Conservation (phyloP, 2,797 vertebrate species). For the Sebastes melanostomus region DNA sequence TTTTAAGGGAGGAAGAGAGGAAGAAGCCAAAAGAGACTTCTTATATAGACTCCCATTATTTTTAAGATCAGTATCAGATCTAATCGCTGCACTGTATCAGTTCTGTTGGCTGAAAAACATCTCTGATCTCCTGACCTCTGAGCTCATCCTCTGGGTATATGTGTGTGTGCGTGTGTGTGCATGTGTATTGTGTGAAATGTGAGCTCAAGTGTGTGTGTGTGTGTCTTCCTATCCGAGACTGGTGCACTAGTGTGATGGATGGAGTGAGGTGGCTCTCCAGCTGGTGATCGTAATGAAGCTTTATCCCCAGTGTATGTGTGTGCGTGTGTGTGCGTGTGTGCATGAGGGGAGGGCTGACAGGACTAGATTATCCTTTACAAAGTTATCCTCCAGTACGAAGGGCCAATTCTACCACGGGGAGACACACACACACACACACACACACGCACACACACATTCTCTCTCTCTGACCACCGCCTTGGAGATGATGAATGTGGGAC, state of each 20-base stretch:
- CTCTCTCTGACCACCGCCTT: constrained; percentile 57
- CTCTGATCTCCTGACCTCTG: constrained; percentile 37
- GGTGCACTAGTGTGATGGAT: constrained; percentile 64
- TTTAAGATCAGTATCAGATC: constrained; percentile 20
- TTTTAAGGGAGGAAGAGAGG: background rate
- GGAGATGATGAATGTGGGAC: constrained; percentile 69
- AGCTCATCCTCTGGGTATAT: constrained; percentile 1
- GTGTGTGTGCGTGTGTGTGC: background rate
- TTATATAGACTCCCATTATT: background rate
- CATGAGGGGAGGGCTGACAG: constrained; percentile 32
- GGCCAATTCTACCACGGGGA: constrained; percentile 40
- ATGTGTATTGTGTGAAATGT: constrained; percentile 10
- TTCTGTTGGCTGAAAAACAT: constrained; percentile 33
- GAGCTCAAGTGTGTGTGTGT: background rate
- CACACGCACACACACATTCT: constrained; percentile 5
- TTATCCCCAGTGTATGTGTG: constrained; percentile 34
- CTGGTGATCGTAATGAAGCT: constrained; percentile 74
- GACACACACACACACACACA: background rate
- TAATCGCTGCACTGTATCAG: constrained; percentile 10
- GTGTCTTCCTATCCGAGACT: constrained; percentile 30
- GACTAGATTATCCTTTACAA: constrained; percentile 65
- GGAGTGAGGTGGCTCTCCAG: constrained; percentile 67
- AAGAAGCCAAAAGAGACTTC: background rate
- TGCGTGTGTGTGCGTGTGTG: constrained; percentile 15
- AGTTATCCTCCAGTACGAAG: constrained; percentile 55